Conservation (phyloP, 2,113 vertebrate species). For the Geococcyx californianus region DNA sequence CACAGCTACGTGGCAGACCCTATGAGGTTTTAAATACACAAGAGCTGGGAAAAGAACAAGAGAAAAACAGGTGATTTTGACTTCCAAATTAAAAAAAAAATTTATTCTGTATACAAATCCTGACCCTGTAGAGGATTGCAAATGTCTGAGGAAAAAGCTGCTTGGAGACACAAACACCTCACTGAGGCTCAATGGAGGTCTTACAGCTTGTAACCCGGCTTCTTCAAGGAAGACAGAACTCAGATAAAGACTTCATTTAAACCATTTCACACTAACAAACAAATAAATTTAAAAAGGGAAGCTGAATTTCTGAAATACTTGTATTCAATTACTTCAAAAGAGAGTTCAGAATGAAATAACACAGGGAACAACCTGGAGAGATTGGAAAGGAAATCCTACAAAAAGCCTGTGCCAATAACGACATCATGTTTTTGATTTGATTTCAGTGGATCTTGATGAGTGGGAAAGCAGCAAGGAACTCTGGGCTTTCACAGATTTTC, state of each 20-base stretch:
- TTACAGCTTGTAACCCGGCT: not conserved
- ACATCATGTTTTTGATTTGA: not conserved
- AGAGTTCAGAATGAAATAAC: not conserved
- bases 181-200: not conserved
- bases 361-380: not conserved
- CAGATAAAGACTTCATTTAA: not conserved
- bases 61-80: not conserved
- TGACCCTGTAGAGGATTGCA: too few species aligned
- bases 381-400: not conserved
- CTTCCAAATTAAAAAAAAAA: not conserved
- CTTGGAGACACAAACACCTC: not conserved
- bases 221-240: not conserved
- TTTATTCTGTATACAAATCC: not conserved
- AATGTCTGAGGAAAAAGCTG: not conserved
- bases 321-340: not conserved
- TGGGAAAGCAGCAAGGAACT: not conserved
- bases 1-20: not conserved
- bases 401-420: not conserved
- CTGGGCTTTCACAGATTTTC: not conserved
- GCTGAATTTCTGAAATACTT: not conserved
- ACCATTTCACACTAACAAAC: not conserved
- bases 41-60: not conserved
- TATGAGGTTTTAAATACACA: not conserved
- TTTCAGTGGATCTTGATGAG: not conserved
- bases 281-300: not conserved